A percentile compares a stretch with the other conserved stretches of the same genome.
Conservation (phyloP, 2,113 vertebrate species). For the Chloropsis hardwickii region DNA sequence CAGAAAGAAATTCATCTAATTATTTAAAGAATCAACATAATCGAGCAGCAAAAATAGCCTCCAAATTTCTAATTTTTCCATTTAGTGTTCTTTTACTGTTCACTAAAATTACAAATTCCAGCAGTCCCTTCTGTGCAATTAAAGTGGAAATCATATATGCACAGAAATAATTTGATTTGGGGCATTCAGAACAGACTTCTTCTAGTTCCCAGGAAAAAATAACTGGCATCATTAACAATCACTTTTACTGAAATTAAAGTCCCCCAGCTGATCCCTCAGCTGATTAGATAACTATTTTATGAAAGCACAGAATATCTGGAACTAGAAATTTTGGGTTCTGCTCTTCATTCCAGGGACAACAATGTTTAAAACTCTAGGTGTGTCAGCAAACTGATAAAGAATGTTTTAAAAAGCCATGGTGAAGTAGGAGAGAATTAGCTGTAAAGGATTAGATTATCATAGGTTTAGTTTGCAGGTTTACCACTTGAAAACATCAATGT, state of each 20-base stretch:
- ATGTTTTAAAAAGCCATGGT: rapidly evolving
- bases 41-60: background rate
- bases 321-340: background rate
- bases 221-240: background rate
- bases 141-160: background rate
- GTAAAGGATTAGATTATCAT: background rate
- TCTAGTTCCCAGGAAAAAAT: background rate
- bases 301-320: background rate
- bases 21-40: background rate
- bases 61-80: background rate
- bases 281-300: background rate
- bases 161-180: background rate
- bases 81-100: background rate
- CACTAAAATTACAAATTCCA: background rate
- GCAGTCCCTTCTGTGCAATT: background rate
- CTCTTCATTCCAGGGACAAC: background rate
- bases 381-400: background rate
- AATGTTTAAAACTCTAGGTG: background rate
- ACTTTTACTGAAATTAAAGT: background rate
- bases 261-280: rapidly evolving
- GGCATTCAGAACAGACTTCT: background rate
- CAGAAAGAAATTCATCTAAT: background rate
- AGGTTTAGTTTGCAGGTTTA: background rate
- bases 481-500: background rate
- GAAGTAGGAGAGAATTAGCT: background rate